A percentile compares a stretch with the other conserved stretches of the same genome.
phyloP scores from a whole-genome alignment of 2,888 invertebrate genomes.

The Epirrhoe alternata region DNA sequence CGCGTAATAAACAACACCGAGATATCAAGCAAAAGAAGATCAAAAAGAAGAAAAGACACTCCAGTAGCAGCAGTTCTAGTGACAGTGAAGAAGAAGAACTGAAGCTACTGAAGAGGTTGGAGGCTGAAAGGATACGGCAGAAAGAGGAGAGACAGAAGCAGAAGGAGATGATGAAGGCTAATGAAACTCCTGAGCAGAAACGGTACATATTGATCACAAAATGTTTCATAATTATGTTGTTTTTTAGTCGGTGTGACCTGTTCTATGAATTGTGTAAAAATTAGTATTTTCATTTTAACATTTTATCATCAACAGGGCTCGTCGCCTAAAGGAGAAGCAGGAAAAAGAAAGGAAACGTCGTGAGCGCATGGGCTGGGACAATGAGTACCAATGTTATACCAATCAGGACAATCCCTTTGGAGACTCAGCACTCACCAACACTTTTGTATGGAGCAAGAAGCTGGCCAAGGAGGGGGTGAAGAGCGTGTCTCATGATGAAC shows the following conservation, averaged over 20 bases:
- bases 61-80: conserved; percentile 65
- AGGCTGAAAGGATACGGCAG: conserved; percentile 88
- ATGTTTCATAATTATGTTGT: no score
- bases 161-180: conserved; percentile 92
- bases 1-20: conserved; percentile 56
- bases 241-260: no score
- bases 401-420: conserved; percentile 99
- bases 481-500: conserved; percentile 90
- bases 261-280: background rate
- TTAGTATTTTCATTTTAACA: background rate
- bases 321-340: conserved; percentile 95
- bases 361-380: conserved; percentile 98
- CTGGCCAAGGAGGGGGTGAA: conserved; percentile 96
- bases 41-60: conserved; percentile 61
- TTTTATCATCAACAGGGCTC: conserved; percentile 58
- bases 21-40: conserved; percentile 59
- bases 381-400: conserved; percentile 98
- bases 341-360: conserved; percentile 94
- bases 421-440: conserved; percentile 96
- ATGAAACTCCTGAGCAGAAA: conserved; percentile 98
- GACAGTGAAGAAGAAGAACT: conserved; percentile 84
- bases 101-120: conserved; percentile 89
- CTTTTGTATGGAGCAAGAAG: conserved; percentile 99
- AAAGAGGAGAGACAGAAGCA: conserved; percentile 87
- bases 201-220: conserved; percentile 58